phyloP scores from a whole-genome alignment of 2,888 invertebrate genomes.

The Thalpophila matura region DNA sequence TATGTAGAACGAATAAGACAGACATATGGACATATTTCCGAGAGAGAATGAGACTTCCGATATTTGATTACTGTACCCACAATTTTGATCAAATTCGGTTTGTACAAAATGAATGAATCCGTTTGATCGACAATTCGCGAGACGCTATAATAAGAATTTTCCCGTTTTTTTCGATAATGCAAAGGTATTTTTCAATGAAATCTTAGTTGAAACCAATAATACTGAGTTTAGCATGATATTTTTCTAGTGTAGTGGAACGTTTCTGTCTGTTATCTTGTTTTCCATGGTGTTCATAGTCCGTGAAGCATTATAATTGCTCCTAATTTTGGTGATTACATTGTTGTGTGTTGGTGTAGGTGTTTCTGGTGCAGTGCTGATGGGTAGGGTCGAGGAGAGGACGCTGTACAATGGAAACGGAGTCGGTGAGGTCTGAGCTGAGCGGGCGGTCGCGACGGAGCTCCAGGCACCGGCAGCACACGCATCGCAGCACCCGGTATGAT shows the following conservation, averaged over 20 bases:
- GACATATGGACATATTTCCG: conserved; percentile 3
- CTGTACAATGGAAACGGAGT: conserved; percentile 96
- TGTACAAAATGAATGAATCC: conserved; percentile 78
- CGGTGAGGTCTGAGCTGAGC: conserved; percentile 97
- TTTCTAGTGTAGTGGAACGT: conserved; percentile 31
- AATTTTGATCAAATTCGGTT: conserved; percentile 59
- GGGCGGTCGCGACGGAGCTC: conserved; percentile 94
- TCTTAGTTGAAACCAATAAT: conserved; percentile 33
- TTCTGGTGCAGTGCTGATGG: conserved; percentile 79
- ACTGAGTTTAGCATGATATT: conserved; percentile 32
- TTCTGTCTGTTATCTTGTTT: conserved; percentile 66
- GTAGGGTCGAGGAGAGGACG: conserved; percentile 69
- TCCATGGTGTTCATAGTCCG: conserved; percentile 74
- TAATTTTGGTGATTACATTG: conserved; percentile 76
- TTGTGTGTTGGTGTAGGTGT: conserved; percentile 77
- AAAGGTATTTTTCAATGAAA: conserved; percentile 73
- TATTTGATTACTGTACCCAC: conserved; percentile 54
- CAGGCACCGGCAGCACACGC: conserved; percentile 91
- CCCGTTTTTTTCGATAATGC: conserved; percentile 76
- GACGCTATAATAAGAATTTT: conserved; percentile 80
- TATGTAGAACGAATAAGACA: conserved; percentile 36
- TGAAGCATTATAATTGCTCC: conserved; percentile 86
- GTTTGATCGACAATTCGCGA: conserved; percentile 76
- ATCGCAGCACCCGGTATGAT: conserved; percentile 92
- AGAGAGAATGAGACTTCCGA: conserved; percentile 53